phyloP scores from a whole-genome alignment of 2,888 invertebrate species.

The Temnothorax unifasciatus region DNA sequence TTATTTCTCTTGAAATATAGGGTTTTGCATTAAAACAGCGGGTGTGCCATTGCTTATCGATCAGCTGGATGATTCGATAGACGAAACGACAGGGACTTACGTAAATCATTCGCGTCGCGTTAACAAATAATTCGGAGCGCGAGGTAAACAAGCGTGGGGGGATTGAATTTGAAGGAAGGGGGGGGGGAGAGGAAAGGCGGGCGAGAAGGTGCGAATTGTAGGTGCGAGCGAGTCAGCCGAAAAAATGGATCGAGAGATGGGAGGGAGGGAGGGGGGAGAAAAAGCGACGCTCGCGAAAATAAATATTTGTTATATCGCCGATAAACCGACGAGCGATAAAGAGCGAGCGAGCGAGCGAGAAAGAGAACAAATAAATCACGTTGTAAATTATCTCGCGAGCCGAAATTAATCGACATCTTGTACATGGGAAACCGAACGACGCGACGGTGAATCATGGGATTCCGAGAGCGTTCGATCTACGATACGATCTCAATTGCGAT shows the following conservation, averaged over 20 bases:
- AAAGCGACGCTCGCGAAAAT: conserved; percentile 35
- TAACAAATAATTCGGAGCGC: conserved; percentile 53
- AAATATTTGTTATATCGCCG: conserved; percentile 51
- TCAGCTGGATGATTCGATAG: conserved; percentile 51
- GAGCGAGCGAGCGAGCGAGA: conserved; percentile 8
- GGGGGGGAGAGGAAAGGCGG: neutral
- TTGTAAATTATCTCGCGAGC: conserved; percentile 48
- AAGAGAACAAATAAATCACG: conserved; percentile 7
- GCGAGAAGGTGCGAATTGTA: conserved; percentile 24
- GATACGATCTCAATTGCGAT: conserved; percentile 30
- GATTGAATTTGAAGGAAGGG: neutral
- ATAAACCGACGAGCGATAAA: conserved; percentile 50
- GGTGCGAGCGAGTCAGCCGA: conserved; percentile 21
- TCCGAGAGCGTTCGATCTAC: neutral
- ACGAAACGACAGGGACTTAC: conserved; percentile 27
- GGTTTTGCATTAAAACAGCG: neutral
- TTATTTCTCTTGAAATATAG: neutral
- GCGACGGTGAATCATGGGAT: conserved; percentile 33
- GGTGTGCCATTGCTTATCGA: conserved; percentile 6
- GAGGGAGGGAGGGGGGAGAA: neutral
- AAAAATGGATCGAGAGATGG: conserved; percentile 43
- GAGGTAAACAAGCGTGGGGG: conserved; percentile 37
- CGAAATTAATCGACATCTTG: conserved; percentile 54
- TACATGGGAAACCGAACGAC: conserved; percentile 39
- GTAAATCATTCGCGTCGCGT: conserved; percentile 52